phyloP scores from a whole-genome alignment of 2,113 vertebrate genomes.

The Neodon shergylaensis region DNA sequence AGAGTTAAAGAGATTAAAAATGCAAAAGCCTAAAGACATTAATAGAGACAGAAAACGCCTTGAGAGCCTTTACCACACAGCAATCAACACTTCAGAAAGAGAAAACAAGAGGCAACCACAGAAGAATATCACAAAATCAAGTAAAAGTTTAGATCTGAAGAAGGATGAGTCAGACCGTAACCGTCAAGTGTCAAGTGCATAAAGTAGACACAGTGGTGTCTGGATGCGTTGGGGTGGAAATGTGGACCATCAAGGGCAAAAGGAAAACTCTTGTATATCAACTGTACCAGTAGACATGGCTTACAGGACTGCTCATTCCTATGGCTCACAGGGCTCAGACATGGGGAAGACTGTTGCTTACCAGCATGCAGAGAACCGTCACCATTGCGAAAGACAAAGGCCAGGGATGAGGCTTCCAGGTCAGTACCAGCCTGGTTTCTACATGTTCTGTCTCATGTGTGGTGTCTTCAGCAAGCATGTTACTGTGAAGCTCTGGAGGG shows the following conservation, averaged over 20 bases:
- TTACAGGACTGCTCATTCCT: background rate
- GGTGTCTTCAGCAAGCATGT: background rate
- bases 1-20: background rate
- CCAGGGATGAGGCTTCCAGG: too few relatives aligned
- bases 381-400: background rate
- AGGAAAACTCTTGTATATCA: background rate
- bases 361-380: background rate
- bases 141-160: background rate
- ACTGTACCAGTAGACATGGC: background rate
- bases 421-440: background rate
- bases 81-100: background rate
- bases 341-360: too few relatives aligned
- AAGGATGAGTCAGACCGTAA: background rate
- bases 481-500: background rate
- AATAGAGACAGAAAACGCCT: background rate
- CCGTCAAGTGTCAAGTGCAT: background rate
- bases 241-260: background rate
- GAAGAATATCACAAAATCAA: background rate
- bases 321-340: background rate
- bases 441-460: background rate
- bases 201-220: background rate
- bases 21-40: background rate
- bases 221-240: background rate
- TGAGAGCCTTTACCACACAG: background rate
- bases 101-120: background rate